phyloP scores from a whole-genome alignment of 2,888 invertebrate species.

The Meteorus cinctellus region DNA sequence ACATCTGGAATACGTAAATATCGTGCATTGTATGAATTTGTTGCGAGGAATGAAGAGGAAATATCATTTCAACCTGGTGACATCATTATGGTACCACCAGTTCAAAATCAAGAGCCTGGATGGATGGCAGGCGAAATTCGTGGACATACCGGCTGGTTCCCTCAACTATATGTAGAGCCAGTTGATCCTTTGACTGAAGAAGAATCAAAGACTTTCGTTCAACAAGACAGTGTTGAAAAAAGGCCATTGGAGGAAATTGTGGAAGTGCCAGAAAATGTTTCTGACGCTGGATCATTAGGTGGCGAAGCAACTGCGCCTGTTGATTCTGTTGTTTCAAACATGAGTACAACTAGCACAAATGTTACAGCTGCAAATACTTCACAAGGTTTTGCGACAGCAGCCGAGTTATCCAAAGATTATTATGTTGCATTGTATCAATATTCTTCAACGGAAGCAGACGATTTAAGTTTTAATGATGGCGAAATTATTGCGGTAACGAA shows the following conservation, averaged over 20 bases:
- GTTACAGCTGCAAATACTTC: constrained; percentile 45
- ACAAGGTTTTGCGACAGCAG: constrained; percentile 44
- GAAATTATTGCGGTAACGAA: constrained; percentile 91
- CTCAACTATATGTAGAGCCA: constrained; percentile 94
- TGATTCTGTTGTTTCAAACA: constrained; percentile 66
- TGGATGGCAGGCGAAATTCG: constrained; percentile 95
- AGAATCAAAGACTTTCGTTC: constrained; percentile 66
- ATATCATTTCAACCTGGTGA: constrained; percentile 95
- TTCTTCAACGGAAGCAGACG: constrained; percentile 90
- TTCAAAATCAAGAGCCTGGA: constrained; percentile 95
- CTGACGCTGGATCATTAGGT: constrained; percentile 74
- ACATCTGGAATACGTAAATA: constrained; percentile 80
- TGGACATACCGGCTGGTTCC: constrained; percentile 96
- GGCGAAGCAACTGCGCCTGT: constrained; percentile 64
- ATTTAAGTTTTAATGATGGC: constrained; percentile 89
- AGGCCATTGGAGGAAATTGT: constrained; percentile 80
- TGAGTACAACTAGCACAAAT: constrained; percentile 66
- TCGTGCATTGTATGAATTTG: constrained; percentile 95
- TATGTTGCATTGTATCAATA: constrained; percentile 94
- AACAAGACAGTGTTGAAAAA: constrained; percentile 69
- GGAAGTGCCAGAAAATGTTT: constrained; percentile 80
- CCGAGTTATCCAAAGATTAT: constrained; percentile 79
- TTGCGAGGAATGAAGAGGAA: constrained; percentile 93
- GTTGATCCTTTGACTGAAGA: constrained; percentile 75
- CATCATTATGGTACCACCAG: constrained; percentile 85